Percentiles rank a stretch among this genome's conserved stretches.
Conservation (phyloP, 1,140 invertebrate species). For the Caenorhabditis inopinata region DNA sequence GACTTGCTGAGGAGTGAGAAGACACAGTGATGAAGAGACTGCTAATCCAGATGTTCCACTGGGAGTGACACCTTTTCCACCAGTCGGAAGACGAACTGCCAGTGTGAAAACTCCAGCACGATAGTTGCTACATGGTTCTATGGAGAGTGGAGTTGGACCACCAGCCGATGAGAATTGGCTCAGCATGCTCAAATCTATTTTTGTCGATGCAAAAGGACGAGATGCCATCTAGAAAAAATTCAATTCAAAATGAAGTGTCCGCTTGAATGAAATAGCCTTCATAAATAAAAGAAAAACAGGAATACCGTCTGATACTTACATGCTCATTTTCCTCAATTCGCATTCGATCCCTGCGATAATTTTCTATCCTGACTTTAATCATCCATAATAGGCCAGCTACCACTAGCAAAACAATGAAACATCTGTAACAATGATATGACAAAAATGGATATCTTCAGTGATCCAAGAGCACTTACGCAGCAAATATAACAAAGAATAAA, state of each 20-base stretch:
- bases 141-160: constrained; percentile 58
- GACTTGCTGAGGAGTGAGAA: constrained; percentile 60
- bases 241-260: too few relatives aligned
- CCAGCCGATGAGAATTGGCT: constrained; percentile 1
- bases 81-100: constrained; percentile 61
- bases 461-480: constrained; percentile 57
- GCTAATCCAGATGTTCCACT: constrained; percentile 64
- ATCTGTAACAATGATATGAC: constrained; percentile 48
- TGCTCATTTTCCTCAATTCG: constrained; percentile 50
- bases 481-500: constrained; percentile 66
- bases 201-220: constrained; percentile 61
- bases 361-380: constrained; percentile 59
- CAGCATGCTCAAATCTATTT: constrained; percentile 54
- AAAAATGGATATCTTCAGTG: not conserved
- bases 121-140: constrained; percentile 65
- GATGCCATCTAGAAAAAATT: constrained; percentile 57
- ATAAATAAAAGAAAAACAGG: too few relatives aligned
- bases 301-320: too few relatives aligned
- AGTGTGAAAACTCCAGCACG: constrained; percentile 61
- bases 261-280: too few relatives aligned
- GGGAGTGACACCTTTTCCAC: constrained; percentile 57
- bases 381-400: constrained; percentile 64
- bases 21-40: constrained; percentile 60
- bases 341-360: constrained; percentile 43
- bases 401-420: constrained; percentile 66